Conservation (phyloP, 2,797 vertebrate genomes). For the Acrossocheilus fasciatus region DNA sequence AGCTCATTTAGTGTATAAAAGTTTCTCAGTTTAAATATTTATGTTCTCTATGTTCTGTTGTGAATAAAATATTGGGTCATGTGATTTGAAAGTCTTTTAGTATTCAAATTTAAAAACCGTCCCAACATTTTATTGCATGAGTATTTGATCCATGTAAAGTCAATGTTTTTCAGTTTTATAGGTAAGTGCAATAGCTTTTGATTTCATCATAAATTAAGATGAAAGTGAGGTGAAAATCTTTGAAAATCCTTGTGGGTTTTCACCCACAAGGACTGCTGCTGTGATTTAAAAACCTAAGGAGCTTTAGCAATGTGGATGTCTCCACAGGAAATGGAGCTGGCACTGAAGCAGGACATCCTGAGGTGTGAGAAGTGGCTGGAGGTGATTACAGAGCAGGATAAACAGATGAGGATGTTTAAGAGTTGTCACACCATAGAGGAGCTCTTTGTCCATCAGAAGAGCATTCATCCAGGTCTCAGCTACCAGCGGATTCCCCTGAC, state of each 20-base stretch:
- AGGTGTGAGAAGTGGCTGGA: conserved; percentile 76
- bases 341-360: conserved; percentile 79
- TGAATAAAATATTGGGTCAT: no score
- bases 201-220: background rate
- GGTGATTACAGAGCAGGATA: conserved; percentile 75
- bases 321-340: conserved; percentile 79
- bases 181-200: background rate
- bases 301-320: conserved; percentile 1
- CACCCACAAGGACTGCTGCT: background rate
- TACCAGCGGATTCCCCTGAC: conserved; percentile 83
- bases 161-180: background rate
- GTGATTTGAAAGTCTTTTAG: no score
- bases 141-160: background rate
- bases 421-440: conserved; percentile 81
- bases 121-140: background rate
- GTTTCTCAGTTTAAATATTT: no score
- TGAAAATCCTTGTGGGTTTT: background rate
- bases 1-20: no score
- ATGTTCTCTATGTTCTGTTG: no score
- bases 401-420: conserved; percentile 83
- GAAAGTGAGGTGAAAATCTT: background rate
- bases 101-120: no score
- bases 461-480: conserved; percentile 72
- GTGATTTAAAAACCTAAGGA: background rate
- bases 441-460: conserved; percentile 81